phyloP scores from a whole-genome alignment of 2,797 vertebrate species.

The Sebastes oblongus region DNA sequence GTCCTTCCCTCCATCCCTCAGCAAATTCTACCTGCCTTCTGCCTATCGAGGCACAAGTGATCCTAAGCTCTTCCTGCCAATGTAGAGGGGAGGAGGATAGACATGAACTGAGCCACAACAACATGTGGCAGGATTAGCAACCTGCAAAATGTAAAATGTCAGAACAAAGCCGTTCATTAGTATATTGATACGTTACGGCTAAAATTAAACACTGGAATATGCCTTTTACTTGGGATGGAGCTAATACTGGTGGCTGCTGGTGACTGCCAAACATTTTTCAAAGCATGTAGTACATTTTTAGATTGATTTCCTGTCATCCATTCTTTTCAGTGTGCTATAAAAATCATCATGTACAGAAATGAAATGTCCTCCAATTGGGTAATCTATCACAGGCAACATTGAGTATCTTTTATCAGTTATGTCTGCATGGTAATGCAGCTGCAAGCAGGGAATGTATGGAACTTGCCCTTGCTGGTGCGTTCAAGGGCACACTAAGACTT shows the following conservation, averaged over 20 bases:
- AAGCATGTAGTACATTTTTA: background rate
- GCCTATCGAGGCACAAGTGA: constrained; percentile 48
- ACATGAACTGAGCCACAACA: constrained; percentile 37
- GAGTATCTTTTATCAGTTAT: background rate
- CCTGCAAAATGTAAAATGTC: constrained; percentile 36
- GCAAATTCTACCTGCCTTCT: constrained; percentile 60
- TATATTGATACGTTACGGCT: background rate
- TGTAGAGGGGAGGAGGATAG: constrained; percentile 5
- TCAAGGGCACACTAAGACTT: background rate
- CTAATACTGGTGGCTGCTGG: background rate
- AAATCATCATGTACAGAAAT: background rate
- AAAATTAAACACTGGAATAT: background rate
- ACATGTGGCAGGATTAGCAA: constrained; percentile 52
- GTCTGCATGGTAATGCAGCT: background rate
- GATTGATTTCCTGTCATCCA: background rate
- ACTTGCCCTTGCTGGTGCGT: background rate
- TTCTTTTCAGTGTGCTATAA: background rate
- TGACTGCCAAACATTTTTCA: background rate
- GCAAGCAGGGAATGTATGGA: background rate
- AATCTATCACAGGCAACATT: background rate
- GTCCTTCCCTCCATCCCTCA: constrained; percentile 41
- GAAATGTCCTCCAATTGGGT: background rate
- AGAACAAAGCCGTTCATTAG: constrained; percentile 51
- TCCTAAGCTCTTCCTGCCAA: constrained; percentile 43
- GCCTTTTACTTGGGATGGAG: background rate